These are phyloP conservation scores for Neelides folsomi DNA, from an alignment of 2,888 invertebrate species.

Conservation along the genomic window DNA sequence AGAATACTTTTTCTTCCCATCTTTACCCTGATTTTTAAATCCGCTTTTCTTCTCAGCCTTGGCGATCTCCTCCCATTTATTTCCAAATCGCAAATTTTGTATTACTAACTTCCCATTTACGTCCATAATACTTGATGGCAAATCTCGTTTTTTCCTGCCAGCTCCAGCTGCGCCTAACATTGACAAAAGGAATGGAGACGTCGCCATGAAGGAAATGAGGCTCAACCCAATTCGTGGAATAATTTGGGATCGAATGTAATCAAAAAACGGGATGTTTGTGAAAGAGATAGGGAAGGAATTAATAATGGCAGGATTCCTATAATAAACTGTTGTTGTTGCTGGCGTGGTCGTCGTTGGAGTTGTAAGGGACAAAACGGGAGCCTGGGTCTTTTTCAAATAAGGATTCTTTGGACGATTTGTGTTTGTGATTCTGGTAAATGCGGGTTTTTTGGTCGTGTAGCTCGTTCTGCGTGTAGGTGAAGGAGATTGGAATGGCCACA, in stretches of 20 bases:
- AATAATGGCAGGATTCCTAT: conserved; percentile 23
- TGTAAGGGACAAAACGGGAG: conserved; percentile 16
- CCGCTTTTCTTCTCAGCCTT: no score
- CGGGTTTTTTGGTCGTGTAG: conserved; percentile 18
- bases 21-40: no score
- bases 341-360: conserved; percentile 26
- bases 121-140: background rate
- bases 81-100: no score
- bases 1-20: no score
- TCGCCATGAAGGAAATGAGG: conserved; percentile 29
- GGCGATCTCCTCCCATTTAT: no score
- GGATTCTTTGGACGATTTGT: conserved; percentile 24
- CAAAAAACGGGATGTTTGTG: conserved; percentile 28
- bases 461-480: no score
- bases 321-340: conserved; percentile 23
- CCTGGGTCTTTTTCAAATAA: conserved; percentile 16
- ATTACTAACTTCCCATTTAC: no score
- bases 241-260: conserved; percentile 29
- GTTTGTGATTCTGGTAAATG: conserved; percentile 12
- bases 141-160: conserved; percentile 19
- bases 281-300: conserved; percentile 20
- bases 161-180: conserved; percentile 23
- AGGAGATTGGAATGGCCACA: conserved; percentile 6
- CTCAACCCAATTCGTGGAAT: conserved; percentile 28
- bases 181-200: conserved; percentile 27